Percentiles rank a stretch among this genome's conserved stretches.
These are phyloP conservation scores for Mythimna loreyi DNA, from an alignment of 2,888 invertebrate species.

Conservation along the genomic window DNA sequence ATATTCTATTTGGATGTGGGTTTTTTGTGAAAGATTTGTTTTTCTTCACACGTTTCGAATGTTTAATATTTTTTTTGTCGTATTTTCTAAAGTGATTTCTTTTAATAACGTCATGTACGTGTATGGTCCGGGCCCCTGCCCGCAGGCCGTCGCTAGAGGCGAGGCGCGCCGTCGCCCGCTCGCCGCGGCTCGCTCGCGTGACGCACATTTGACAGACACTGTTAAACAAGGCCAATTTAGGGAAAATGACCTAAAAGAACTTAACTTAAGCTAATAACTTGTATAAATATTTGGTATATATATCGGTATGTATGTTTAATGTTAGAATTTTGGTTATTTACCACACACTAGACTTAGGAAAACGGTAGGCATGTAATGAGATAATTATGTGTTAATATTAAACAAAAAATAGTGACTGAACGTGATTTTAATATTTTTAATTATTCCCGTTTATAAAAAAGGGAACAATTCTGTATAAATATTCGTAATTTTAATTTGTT, in stretches of 20 bases:
- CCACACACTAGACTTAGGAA: conserved; percentile 90
- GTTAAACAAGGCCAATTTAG: conserved; percentile 89
- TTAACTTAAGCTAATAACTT: conserved; percentile 91
- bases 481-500: conserved; percentile 90
- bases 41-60: conserved; percentile 74
- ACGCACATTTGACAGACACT: conserved; percentile 87
- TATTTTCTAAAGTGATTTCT: conserved; percentile 82
- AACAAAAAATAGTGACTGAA: conserved; percentile 90
- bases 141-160: conserved; percentile 46
- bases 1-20: conserved; percentile 88
- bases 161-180: conserved; percentile 59
- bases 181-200: conserved; percentile 67
- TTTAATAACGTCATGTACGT: conserved; percentile 81
- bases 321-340: conserved; percentile 91
- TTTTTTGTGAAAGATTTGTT: conserved; percentile 82
- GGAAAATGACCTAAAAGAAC: conserved; percentile 89
- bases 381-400: conserved; percentile 90
- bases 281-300: conserved; percentile 91
- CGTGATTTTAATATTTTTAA: conserved; percentile 87
- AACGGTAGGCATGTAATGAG: conserved; percentile 88
- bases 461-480: conserved; percentile 89
- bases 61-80: conserved; percentile 75
- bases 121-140: conserved; percentile 45
- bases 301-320: conserved; percentile 91
- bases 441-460: conserved; percentile 82